Conservation (phyloP, 2,113 vertebrate genomes). For the Hippoglossus stenolepis region DNA sequence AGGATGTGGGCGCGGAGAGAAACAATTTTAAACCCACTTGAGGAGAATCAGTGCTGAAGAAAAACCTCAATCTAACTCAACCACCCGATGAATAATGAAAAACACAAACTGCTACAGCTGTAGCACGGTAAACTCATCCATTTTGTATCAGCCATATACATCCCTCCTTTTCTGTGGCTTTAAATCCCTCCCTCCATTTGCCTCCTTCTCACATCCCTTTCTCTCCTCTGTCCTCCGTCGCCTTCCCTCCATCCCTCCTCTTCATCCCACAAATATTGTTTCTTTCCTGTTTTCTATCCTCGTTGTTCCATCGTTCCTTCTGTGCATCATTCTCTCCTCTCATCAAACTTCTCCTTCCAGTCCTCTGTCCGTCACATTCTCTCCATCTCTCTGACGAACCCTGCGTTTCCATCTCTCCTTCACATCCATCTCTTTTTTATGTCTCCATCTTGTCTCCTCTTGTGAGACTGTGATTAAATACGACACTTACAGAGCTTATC, state of each 20-base stretch:
- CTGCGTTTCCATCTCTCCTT: no score
- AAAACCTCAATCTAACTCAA: constrained; percentile 21
- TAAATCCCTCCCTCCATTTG: not conserved
- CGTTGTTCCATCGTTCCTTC: not conserved
- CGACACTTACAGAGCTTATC: no score
- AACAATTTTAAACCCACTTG: constrained; percentile 28
- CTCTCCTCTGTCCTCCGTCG: not conserved
- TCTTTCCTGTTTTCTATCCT: no score
- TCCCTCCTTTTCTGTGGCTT: not conserved
- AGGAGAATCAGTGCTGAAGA: constrained; percentile 18
- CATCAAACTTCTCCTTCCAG: no score
- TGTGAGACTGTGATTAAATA: no score
- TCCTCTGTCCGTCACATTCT: no score
- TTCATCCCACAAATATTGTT: no score
- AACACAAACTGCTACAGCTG: constrained; percentile 46
- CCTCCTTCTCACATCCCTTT: no score
- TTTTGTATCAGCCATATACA: constrained; percentile 13
- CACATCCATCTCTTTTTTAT: no score
- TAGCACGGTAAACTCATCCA: constrained; percentile 41
- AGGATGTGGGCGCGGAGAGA: not conserved
- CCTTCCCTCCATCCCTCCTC: no score
- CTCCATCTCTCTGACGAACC: no score
- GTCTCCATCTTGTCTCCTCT: no score
- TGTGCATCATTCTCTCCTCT: not conserved
- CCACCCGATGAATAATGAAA: constrained; percentile 45